These are phyloP conservation scores for Aphis craccivora DNA, from an alignment of 1,140 invertebrate genomes.

Conservation along the genomic window DNA sequence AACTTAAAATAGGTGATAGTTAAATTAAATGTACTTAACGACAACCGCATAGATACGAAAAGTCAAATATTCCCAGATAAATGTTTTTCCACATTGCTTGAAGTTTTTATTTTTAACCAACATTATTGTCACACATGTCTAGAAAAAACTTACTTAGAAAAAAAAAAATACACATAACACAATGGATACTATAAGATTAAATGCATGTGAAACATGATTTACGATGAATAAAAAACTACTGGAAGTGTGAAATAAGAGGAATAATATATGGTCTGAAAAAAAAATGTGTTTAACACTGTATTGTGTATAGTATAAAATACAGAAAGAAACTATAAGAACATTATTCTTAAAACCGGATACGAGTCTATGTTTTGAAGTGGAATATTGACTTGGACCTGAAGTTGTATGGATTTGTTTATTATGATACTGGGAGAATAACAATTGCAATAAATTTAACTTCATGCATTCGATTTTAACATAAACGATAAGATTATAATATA, in stretches of 20 bases:
- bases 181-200: neutral
- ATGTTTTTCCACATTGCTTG: neutral
- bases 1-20: neutral
- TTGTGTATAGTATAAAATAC: neutral
- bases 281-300: neutral
- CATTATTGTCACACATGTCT: neutral
- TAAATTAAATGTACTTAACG: neutral
- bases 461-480: neutral
- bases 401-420: neutral
- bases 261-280: constrained; percentile 2
- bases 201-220: neutral
- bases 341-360: neutral
- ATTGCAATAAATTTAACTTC: neutral
- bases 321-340: neutral
- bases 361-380: neutral
- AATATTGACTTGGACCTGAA: neutral
- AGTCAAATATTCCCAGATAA: neutral
- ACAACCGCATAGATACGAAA: neutral
- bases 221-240: constrained; percentile 9
- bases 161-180: neutral
- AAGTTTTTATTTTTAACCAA: neutral
- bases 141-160: neutral
- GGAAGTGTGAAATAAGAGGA: neutral
- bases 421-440: neutral
- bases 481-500: neutral